Evolutionary conservation across 2,797 vertebrate genomes (phyloP), one percentile per base, ranked within the genome.

Genomic region (Sebastolobus altivelis): DNA sequence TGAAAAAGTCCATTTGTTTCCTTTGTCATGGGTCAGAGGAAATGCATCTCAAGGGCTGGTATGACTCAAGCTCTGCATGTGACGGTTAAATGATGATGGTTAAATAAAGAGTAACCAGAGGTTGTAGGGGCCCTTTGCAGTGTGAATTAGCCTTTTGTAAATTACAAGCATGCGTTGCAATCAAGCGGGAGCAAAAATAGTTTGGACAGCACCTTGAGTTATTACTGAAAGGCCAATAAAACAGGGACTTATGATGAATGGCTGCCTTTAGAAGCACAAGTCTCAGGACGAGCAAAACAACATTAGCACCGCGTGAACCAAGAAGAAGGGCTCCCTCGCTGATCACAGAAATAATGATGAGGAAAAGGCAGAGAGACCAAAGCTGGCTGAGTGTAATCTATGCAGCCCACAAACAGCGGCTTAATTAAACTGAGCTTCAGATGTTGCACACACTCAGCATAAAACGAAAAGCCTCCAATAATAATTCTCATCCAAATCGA

Each of bases 391-490:
- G 81, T 22, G 60, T 82, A 84, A 92, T 87, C 83, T 79, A 85
- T 79, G 82, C 86, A 78, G 85, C 82, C 82, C 81, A 84, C 79
- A 86, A 91, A 93, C 83, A 75, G 72, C 58, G 16, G 69, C 79
- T 87, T 89, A 83, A 90, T 93, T 89, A 92, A 89, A 76, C 65
- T 8, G 54, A 65, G 59, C 71, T 72, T 92, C 75, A 85, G 81
- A 87, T 78, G 80, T 72, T 81, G 62, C 58, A 77, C 79, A 77
- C 77, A 75, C 80, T 87, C 68, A 75, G 88, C 89, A 83, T 73
- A 77, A 87, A 85, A 77, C 27, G 1, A 68, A 82, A 82, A 54
- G 79, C 69, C 49, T 49, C 67, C 63, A 38, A 82, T 87, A 87
- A 88, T 74, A 68, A 81, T 60, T 43, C 54, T 65, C 76, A 79